Evolutionary conservation across 2,888 invertebrate species (phyloP), one percentile per base, ranked within the genome.

Genomic region (Zonitis immaculata): DNA sequence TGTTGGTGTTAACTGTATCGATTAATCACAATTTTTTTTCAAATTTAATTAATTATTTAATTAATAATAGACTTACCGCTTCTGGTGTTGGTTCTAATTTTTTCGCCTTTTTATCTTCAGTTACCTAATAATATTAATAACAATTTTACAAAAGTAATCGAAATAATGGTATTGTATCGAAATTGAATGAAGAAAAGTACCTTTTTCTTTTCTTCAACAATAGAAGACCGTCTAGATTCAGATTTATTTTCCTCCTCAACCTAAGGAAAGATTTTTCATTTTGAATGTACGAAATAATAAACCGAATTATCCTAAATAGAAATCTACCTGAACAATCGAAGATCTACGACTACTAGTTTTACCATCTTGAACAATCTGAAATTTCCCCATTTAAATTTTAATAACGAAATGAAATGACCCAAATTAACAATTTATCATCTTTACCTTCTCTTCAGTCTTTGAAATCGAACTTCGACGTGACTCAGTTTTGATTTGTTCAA

Each of bases 141-240:
- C 12, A 51, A 35, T n/a, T 16, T 47, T 47, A 12, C 18, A 11
- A 52, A 49, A 39, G 20, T 52, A 28, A 30, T 39, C 49, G 27
- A 25, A 22, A 42, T 22, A 39, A n/a, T 14, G 8, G 9, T n/a
- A n/a, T n/a, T n/a, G 26, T 27, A 16, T 14, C 35, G 42, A 51
- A 47, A 35, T 8, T 46, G 49, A 26, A 51, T 52, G 42, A n/a
- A 46, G 42, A 11, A 42, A 42, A 58, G 55, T 66, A 69, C 67
- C 68, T 72, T 73, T 63, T 73, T 73, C 62, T 74, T 74, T 30
- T 77, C 77, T 46, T 77, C 78, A 27, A 72, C 64, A 28, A 77
- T 63, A 25, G 79, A 79, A 18, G 78, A 77, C 45, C 77, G 73
- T 59, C 76, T 76, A 59, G 79, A 78, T 62, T 80, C 79, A 48